Base-by-base conservation (phyloP, 2,797 vertebrate species). In the Hoplostethus atlanticus region DNA sequence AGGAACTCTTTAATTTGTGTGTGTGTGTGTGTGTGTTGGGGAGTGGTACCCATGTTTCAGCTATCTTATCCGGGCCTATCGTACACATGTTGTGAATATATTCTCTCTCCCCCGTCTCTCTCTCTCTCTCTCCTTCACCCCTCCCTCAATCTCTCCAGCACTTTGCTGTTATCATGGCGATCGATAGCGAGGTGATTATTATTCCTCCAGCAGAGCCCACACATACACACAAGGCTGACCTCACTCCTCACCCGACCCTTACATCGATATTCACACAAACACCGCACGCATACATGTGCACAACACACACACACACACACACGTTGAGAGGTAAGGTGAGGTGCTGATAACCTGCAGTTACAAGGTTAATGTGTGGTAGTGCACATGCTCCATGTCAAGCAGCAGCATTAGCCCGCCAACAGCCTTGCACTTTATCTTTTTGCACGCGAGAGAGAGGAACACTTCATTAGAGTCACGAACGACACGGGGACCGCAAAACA, bases 101-200 rank as follows among this genome's bases (percentile, higher is more conserved):
- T 76, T 85, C 84, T 68, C 71, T 53, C 76, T 66, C 67, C 77
- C 76, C 44, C 51, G 21, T 15, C 34, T 31, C 42, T 52, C 64
- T 51, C 48, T 55, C 65, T 64, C 73, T 60, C 71, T 74, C 81
- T 56, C 68, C 25, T 54, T 2, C 70, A 70, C 59, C 82, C 38
- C 71, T 84, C 77, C 81, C 81, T 73, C 71, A 34, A 76, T 90
- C 89, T 91, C 87, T 76, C 66, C 74, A 17, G 76, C 90, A 87
- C 70, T 79, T 85, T 91, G 73, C 73, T 51, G 80, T 93, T 93
- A 93, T 91, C 89, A 79, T 46, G 62, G 65, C 83, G 71, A 93
- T 92, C 90, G 83, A 94, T 93, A 72, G 88, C 2, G n/a, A 76
- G 85, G 85, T 89, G 89, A 94, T 94, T 94, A 93, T 90, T 89